A percentile compares a stretch with the other conserved stretches of the same genome.
phyloP scores from a whole-genome alignment of 37 sponge, comb jelly and placozoan genomes.

The Hexactinellida sp. region DNA sequence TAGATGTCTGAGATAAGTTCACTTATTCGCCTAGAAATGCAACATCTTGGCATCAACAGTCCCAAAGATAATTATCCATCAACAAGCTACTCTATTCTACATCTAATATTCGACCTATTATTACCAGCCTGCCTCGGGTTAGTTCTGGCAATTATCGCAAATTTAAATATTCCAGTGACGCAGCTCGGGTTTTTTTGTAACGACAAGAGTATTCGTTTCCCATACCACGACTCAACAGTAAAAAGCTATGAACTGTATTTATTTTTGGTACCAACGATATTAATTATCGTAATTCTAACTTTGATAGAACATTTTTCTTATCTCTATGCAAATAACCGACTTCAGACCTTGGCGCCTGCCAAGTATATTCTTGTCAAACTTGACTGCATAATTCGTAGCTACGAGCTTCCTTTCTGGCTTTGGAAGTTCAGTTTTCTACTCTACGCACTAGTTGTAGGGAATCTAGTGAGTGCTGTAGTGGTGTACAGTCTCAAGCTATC shows the following conservation, averaged over 20 bases:
- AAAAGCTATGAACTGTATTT: background rate
- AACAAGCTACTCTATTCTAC: background rate
- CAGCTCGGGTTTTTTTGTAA: constrained; percentile 47
- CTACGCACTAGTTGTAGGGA: constrained; percentile 12
- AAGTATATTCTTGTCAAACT: background rate
- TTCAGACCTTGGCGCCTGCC: background rate
- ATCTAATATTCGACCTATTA: background rate
- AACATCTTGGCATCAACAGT: background rate
- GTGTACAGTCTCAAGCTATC: constrained; percentile 30
- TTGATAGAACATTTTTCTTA: background rate
- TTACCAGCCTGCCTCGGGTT: background rate
- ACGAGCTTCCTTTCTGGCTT: background rate
- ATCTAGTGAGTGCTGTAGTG: constrained; percentile 25
- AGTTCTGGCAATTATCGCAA: background rate
- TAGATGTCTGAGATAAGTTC: background rate
- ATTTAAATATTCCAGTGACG: background rate
- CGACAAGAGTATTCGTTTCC: constrained; percentile 34
- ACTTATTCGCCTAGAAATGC: background rate
- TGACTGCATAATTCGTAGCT: background rate
- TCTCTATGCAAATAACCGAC: background rate
- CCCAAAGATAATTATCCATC: background rate
- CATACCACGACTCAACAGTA: constrained; percentile 22
- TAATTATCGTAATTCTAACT: background rate
- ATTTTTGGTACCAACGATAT: background rate
- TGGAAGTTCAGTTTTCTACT: background rate